Evolutionary conservation across 2,113 vertebrate species (phyloP).

Genomic region (Trachemys scripta): DNA sequence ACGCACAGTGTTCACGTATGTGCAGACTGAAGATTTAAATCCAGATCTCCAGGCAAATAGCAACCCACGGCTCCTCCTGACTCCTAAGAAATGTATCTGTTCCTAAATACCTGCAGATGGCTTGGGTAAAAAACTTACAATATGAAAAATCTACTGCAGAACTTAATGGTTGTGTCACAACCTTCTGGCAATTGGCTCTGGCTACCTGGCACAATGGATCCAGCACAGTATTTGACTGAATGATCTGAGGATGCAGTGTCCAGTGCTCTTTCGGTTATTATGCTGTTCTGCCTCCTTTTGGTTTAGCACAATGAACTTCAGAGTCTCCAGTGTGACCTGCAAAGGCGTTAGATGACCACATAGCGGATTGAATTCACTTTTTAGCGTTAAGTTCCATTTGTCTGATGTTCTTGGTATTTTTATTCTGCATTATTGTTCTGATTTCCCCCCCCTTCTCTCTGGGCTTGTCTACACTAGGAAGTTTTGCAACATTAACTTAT

Average conservation of each 20-base stretch:
- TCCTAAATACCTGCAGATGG: neutral
- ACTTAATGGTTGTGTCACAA: neutral
- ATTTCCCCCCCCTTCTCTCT: neutral
- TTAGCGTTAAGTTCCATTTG: neutral
- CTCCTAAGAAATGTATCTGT: rapidly evolving
- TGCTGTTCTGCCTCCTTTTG: neutral
- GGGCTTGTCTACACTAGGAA: neutral
- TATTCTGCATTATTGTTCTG: neutral
- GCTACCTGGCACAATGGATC: rapidly evolving
- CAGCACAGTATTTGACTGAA: rapidly evolving
- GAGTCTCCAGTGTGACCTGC: neutral
- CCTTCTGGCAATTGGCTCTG: rapidly evolving
- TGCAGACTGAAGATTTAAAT: neutral
- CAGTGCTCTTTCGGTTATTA: neutral
- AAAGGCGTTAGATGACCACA: neutral
- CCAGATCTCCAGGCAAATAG: neutral
- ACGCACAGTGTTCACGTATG: neutral
- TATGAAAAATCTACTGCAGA: neutral
- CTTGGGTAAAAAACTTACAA: neutral
- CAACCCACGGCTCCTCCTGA: neutral
- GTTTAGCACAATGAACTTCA: neutral
- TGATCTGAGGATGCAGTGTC: neutral
- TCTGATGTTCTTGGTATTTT: neutral
- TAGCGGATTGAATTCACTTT: neutral
- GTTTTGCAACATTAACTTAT: neutral